Conservation (phyloP, 2,797 vertebrate genomes). For the Eospalax fontanierii region DNA sequence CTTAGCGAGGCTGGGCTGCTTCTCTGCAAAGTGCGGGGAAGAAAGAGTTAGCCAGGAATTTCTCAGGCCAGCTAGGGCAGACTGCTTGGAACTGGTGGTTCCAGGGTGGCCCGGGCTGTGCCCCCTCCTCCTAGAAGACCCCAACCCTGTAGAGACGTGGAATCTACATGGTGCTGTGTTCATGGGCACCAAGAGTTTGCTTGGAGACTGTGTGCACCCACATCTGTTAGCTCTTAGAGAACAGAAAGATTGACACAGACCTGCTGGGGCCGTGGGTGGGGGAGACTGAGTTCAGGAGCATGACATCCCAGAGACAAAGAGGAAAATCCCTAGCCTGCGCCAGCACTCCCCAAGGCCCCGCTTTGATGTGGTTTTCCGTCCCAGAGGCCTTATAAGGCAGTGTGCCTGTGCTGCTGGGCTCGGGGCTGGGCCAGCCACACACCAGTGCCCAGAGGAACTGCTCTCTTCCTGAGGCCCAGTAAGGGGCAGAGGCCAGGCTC, state of each 20-base stretch:
- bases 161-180: conserved; percentile 87
- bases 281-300: conserved; percentile 87
- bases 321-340: conserved; percentile 85
- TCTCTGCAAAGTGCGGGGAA: conserved; percentile 79
- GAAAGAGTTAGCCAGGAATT: conserved; percentile 85
- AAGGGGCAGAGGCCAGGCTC: conserved; percentile 21
- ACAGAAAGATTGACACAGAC: conserved; percentile 88
- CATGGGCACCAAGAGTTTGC: conserved; percentile 88
- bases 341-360: conserved; percentile 46
- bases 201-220: conserved; percentile 89
- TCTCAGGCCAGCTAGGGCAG: conserved; percentile 83
- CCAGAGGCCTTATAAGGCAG: conserved; percentile 88
- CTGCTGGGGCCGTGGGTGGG: conserved; percentile 82
- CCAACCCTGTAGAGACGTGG: conserved; percentile 87
- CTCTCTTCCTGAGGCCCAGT: conserved; percentile 43
- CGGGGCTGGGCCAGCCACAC: conserved; percentile 6
- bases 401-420: conserved; percentile 76
- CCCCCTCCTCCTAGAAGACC: conserved; percentile 74
- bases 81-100: conserved; percentile 84
- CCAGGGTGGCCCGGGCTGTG: conserved; percentile 77
- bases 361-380: conserved; percentile 90
- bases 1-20: conserved; percentile 36
- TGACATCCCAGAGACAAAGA: conserved; percentile 87
- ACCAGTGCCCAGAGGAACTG: not conserved
- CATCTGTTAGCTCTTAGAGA: conserved; percentile 92